These are phyloP conservation scores for Saccopteryx leptura DNA, from an alignment of 2,113 vertebrate species.

Conservation along the genomic window DNA sequence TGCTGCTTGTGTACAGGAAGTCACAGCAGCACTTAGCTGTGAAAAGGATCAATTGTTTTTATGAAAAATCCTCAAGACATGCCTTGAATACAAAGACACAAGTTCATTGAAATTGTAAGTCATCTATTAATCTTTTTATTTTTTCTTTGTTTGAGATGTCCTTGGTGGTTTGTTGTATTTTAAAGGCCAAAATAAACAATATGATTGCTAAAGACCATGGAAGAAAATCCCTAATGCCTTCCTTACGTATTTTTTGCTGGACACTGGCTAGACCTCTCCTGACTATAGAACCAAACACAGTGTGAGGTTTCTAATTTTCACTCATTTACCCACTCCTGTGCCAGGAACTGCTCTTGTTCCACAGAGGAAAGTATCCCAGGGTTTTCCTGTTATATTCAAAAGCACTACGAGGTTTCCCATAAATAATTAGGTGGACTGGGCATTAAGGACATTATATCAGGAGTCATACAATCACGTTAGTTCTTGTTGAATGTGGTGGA, in stretches of 20 bases:
- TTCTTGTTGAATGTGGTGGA: neutral
- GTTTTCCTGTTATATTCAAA: constrained; percentile 22
- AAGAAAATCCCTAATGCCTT: neutral
- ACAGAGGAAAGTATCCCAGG: neutral
- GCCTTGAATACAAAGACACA: constrained; percentile 90
- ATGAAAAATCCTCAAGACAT: constrained; percentile 88
- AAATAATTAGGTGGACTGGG: constrained; percentile 8
- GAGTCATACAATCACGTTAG: neutral
- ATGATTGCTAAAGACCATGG: neutral
- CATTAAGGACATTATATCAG: neutral
- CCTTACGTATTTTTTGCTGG: neutral
- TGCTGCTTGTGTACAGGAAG: constrained; percentile 87
- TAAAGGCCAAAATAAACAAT: constrained; percentile 54
- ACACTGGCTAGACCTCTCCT: neutral
- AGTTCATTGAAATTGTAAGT: constrained; percentile 86
- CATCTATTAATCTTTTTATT: constrained; percentile 72
- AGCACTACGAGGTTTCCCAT: constrained; percentile 7
- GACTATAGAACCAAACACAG: neutral
- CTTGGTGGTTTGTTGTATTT: constrained; percentile 61
- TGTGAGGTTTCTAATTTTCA: neutral
- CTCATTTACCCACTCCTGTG: neutral
- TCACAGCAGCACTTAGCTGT: constrained; percentile 87
- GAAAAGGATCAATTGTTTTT: constrained; percentile 89
- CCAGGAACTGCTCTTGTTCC: constrained; percentile 8
- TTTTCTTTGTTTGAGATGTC: constrained; percentile 54